Evolutionary conservation across 2,113 vertebrate genomes (phyloP).

Genomic region (Enhydra lutris): DNA sequence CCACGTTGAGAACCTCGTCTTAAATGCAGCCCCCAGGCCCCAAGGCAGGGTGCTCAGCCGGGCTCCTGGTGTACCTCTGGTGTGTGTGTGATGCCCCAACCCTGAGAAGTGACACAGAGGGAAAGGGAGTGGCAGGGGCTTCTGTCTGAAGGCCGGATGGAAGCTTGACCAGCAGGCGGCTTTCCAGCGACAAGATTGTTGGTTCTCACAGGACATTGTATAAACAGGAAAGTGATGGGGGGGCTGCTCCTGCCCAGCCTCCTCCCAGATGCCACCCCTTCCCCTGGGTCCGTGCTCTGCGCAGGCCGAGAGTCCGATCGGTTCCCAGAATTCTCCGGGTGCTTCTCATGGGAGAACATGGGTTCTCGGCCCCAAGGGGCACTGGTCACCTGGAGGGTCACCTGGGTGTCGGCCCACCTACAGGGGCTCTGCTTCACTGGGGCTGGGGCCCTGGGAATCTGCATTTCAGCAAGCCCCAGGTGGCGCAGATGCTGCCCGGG

Average conservation of each 20-base stretch:
- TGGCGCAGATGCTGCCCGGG: fast-evolving
- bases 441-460: neutral
- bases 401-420: fast-evolving
- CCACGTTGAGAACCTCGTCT: fast-evolving
- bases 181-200: neutral
- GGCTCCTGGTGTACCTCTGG: neutral
- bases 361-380: neutral
- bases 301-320: fast-evolving
- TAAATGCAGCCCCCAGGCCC: fast-evolving
- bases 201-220: neutral
- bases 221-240: neutral
- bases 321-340: neutral
- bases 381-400: neutral
- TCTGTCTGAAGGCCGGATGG: fast-evolving
- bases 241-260: neutral
- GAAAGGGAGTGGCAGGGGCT: neutral
- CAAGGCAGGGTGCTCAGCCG: neutral
- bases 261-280: neutral
- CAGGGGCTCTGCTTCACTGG: neutral
- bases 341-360: neutral
- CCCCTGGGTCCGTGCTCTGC: neutral
- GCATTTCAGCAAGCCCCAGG: neutral
- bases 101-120: fast-evolving
- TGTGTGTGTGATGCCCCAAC: fast-evolving
- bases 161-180: fast-evolving